These are phyloP conservation scores for Philopedon plagiatum DNA, from an alignment of 2,888 invertebrate genomes.

Conservation along the genomic window DNA sequence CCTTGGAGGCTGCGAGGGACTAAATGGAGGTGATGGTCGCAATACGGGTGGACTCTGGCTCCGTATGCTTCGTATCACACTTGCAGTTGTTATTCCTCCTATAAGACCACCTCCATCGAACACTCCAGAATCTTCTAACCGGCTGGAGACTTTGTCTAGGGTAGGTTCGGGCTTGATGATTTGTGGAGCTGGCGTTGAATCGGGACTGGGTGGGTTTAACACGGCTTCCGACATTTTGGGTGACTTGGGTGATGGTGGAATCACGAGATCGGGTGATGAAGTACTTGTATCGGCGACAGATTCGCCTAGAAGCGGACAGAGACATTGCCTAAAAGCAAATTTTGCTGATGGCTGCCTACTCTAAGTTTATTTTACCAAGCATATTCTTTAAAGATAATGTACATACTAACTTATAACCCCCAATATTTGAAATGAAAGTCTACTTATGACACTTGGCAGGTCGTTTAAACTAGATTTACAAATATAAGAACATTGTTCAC, in stretches of 20 bases:
- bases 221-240: constrained; percentile 81
- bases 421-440: background rate
- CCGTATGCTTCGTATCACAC: constrained; percentile 65
- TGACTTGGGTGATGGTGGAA: constrained; percentile 89
- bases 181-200: constrained; percentile 73
- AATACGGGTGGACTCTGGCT: constrained; percentile 66
- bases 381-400: background rate
- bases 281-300: constrained; percentile 94
- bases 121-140: constrained; percentile 71
- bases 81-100: constrained; percentile 58
- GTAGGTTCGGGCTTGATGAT: constrained; percentile 67
- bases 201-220: constrained; percentile 74
- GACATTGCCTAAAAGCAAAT: constrained; percentile 67
- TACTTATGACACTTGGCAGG: too few species aligned
- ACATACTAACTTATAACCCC: background rate
- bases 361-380: constrained; percentile 22
- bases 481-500: too few species aligned
- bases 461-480: too few species aligned
- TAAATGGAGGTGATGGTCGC: constrained; percentile 63
- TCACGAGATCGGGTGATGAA: constrained; percentile 89
- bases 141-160: constrained; percentile 69
- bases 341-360: constrained; percentile 49
- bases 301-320: constrained; percentile 80
- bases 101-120: constrained; percentile 68
- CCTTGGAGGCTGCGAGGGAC: constrained; percentile 65